phyloP scores from a whole-genome alignment of 2,113 vertebrate genomes.

The Oreochromis spilurus region DNA sequence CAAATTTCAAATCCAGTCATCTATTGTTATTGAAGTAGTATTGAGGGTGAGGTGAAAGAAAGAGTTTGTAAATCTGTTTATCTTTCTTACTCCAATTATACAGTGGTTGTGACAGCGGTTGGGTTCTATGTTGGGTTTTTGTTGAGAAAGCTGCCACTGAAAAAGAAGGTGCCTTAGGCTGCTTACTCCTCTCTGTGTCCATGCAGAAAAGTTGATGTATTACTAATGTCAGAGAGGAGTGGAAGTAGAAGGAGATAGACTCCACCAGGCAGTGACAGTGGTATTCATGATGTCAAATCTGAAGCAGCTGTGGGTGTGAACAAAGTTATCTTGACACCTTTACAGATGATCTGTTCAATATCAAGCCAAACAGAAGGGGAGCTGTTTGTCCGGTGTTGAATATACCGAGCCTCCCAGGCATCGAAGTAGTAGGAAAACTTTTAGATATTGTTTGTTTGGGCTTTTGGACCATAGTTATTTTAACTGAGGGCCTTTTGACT shows the following conservation, averaged over 20 bases:
- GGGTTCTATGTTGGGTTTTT: not conserved
- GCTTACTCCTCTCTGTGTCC: not conserved
- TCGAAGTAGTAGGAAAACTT: not conserved
- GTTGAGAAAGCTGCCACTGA: not conserved
- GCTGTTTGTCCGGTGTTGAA: not conserved
- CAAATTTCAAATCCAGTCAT: not conserved
- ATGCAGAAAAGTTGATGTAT: not conserved
- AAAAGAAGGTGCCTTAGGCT: not conserved
- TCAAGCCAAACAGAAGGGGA: not conserved
- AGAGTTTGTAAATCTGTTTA: not conserved
- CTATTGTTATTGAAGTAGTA: not conserved
- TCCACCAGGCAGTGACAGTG: not conserved
- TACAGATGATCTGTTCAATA: not conserved
- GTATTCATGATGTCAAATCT: not conserved
- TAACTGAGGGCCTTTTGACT: not conserved
- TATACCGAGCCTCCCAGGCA: not conserved
- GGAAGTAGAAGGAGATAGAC: not conserved
- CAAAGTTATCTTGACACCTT: not conserved
- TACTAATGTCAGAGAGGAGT: not conserved
- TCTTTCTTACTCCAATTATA: not conserved
- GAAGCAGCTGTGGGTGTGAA: not conserved
- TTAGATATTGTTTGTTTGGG: not conserved
- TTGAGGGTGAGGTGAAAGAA: not conserved
- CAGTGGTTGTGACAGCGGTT: not conserved
- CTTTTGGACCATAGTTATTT: not conserved